Evolutionary conservation across 2,113 vertebrate species (phyloP).

Genomic region (Laticauda laticaudata): DNA sequence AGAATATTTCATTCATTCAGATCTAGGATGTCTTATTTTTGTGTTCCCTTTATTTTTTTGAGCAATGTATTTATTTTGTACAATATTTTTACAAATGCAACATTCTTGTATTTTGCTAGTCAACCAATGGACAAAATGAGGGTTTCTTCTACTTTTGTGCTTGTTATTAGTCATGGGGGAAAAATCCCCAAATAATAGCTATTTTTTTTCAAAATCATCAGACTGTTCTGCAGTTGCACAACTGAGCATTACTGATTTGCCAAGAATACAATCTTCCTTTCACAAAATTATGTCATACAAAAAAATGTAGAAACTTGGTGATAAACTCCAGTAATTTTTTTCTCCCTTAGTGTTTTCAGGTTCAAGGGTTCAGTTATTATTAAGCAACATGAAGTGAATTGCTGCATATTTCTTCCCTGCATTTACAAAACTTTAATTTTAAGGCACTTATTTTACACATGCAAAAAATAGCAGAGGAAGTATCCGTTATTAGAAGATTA

Average conservation of each 20-base stretch:
- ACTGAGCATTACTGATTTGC: background rate
- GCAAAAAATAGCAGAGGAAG: constrained; percentile 37
- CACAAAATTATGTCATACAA: background rate
- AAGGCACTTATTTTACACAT: constrained; percentile 34
- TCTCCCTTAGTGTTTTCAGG: constrained; percentile 30
- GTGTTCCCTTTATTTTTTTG: too few species aligned
- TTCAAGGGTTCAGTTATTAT: constrained; percentile 32
- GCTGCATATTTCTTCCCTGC: constrained; percentile 40
- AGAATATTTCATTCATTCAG: too few species aligned
- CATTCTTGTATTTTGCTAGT: background rate
- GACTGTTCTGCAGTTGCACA: background rate
- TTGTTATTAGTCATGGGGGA: background rate
- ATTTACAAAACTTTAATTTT: constrained; percentile 51
- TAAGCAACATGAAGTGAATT: constrained; percentile 52
- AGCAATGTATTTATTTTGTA: background rate
- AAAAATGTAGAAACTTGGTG: constrained; percentile 23
- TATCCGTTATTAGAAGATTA: background rate
- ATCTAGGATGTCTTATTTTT: too few species aligned
- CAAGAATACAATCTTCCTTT: background rate
- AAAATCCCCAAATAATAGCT: background rate
- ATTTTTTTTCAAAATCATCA: background rate
- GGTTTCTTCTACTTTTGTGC: background rate
- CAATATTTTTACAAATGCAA: background rate
- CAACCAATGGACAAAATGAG: background rate
- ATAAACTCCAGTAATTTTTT: constrained; percentile 30